Evolutionary conservation across 2,113 vertebrate genomes (phyloP).

Genomic region (Hydropotes inermis): DNA sequence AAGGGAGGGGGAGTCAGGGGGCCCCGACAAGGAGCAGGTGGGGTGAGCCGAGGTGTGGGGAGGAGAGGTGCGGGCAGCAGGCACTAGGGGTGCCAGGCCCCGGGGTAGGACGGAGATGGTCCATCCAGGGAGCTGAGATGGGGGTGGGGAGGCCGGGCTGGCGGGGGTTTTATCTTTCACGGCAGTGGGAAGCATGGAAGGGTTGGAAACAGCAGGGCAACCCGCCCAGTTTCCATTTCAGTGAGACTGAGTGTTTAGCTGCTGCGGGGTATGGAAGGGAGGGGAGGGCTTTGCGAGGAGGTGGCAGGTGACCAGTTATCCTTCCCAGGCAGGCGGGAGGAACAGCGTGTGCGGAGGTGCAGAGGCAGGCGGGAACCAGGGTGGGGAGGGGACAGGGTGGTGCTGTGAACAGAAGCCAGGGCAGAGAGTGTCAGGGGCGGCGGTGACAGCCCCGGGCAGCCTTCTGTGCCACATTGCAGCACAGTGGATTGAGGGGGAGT

Average conservation of each 20-base stretch:
- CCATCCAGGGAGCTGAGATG: background rate
- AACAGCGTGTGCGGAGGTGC: fast-evolving
- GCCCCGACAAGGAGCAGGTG: background rate
- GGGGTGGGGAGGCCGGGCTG: fast-evolving
- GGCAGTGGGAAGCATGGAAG: fast-evolving
- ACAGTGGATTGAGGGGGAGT: background rate
- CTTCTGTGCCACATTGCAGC: fast-evolving
- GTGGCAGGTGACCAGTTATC: fast-evolving
- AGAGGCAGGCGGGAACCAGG: background rate
- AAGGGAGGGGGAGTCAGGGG: background rate
- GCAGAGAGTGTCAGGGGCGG: fast-evolving
- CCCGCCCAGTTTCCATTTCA: background rate
- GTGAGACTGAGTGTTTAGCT: background rate
- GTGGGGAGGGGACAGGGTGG: background rate
- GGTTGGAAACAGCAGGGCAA: background rate
- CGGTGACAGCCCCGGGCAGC: fast-evolving
- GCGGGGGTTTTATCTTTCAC: background rate
- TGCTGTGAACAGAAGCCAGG: background rate
- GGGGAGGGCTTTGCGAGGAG: background rate
- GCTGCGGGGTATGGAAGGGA: background rate
- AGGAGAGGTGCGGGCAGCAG: background rate
- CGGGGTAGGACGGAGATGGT: background rate
- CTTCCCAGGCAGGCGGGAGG: background rate
- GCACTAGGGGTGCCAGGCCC: background rate
- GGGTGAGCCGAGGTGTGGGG: fast-evolving